Base-by-base conservation (phyloP, 2,888 invertebrate genomes). In the Fissipunctia ypsillon region DNA sequence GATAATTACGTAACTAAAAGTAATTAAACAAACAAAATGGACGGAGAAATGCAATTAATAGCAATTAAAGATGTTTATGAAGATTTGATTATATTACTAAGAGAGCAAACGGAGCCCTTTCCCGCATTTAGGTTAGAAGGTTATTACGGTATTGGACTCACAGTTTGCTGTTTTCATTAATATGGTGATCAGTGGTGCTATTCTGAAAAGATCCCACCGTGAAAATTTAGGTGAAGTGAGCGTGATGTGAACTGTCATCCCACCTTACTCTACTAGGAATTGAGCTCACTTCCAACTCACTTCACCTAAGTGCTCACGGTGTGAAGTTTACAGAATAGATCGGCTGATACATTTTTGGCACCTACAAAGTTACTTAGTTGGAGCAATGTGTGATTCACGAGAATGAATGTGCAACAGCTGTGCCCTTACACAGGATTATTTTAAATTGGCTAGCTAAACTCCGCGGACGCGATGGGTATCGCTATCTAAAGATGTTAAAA, bases 11-110 rank as follows among this genome's bases (percentile, higher is more conserved):
- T 59, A 76, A 64, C 48, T n/a, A 50, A 10, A 19, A 52, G 63
- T 74, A 75, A 81, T 81, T 72, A 78, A 78, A 79, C 78, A 80
- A 76, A 74, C 75, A 74, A 41, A 73, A 70, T 76, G 52, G 45
- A 64, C 75, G 80, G 76, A 75, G 84, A 86, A 86, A 84, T 83
- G 83, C 70, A 86, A 86, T 86, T 86, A 86, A 81, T 86, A 80
- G 45, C 79, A 67, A 81, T 86, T 76, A 84, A 43, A 73, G 48
- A 68, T 61, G 66, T 54, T 72, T 81, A 81, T 81, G n/a, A 78
- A 76, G 80, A 72, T 83, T 80, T 75, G 71, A 80, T 83, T 80
- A 38, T 57, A 78, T 78, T 81, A 78, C 35, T 41, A 35, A 16
- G 14, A 73, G 63, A 69, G 69, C 25, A 84, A 68, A 79, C 75